These are phyloP conservation scores for Choloepus didactylus DNA, from an alignment of 2,797 vertebrate genomes.

Conservation along the genomic window DNA sequence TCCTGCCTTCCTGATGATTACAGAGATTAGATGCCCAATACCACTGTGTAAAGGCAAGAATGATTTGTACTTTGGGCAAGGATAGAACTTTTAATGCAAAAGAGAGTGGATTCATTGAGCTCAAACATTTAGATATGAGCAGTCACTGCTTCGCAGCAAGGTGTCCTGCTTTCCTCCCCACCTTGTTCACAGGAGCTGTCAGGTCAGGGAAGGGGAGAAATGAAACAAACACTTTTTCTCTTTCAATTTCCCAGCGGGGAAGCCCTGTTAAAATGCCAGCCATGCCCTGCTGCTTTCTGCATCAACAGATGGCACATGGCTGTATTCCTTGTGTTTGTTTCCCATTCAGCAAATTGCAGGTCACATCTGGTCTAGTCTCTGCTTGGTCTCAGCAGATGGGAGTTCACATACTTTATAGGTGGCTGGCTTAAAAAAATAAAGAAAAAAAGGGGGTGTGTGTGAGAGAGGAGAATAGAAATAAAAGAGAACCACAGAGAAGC, in stretches of 20 bases:
- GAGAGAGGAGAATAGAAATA: conserved; percentile 23
- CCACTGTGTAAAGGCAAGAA: conserved; percentile 24
- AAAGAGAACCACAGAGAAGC: conserved; percentile 54
- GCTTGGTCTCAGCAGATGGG: conserved; percentile 84
- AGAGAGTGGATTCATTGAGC: conserved; percentile 69
- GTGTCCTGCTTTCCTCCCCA: conserved; percentile 13
- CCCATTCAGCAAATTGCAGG: conserved; percentile 90
- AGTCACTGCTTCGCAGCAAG: conserved; percentile 80
- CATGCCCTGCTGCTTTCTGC: conserved; percentile 87
- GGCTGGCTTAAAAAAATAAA: conserved; percentile 26
- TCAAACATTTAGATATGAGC: conserved; percentile 77
- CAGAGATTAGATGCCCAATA: conserved; percentile 40
- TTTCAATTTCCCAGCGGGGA: conserved; percentile 84
- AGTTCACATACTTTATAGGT: conserved; percentile 76
- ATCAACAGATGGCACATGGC: conserved; percentile 92
- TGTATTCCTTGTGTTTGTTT: conserved; percentile 89
- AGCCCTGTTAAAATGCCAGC: conserved; percentile 85
- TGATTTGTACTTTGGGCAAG: conserved; percentile 62
- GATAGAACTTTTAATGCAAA: conserved; percentile 74
- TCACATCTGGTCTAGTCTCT: conserved; percentile 92
- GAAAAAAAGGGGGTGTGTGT: neutral
- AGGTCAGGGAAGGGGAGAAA: conserved; percentile 80
- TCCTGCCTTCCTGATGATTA: conserved; percentile 31
- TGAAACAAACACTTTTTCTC: conserved; percentile 83
- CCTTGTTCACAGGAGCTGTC: conserved; percentile 82